phyloP scores from a whole-genome alignment of 2,888 invertebrate genomes.

The Eupeodes luniger region DNA sequence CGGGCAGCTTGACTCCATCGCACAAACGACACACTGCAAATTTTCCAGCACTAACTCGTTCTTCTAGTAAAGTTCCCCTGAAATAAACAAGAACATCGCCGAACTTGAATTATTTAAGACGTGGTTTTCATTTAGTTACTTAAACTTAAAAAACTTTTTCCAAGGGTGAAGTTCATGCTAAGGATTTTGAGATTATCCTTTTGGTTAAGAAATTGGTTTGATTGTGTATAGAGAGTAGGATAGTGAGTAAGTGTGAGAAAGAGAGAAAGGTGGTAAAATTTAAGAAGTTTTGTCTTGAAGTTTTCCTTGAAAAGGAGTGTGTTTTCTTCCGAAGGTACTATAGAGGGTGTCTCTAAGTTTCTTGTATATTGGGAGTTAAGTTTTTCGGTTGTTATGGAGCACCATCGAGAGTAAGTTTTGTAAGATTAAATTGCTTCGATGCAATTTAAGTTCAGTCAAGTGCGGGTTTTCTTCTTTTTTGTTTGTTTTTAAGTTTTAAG shows the following conservation, averaged over 20 bases:
- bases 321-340: background rate
- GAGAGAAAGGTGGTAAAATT: slow-evolving; percentile 54
- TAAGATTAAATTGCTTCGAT: slow-evolving; percentile 71
- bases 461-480: slow-evolving; percentile 9
- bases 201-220: slow-evolving; percentile 56
- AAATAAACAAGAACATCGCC: slow-evolving; percentile 61
- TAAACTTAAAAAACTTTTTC: slow-evolving; percentile 54
- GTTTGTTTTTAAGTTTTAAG: background rate
- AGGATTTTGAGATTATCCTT: slow-evolving; percentile 62
- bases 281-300: slow-evolving; percentile 63
- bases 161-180: slow-evolving; percentile 73
- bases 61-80: slow-evolving; percentile 4
- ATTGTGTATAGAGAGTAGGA: background rate
- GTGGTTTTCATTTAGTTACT: slow-evolving; percentile 76
- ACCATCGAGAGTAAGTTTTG: slow-evolving; percentile 26
- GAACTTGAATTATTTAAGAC: slow-evolving; percentile 76
- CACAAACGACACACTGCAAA: background rate
- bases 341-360: slow-evolving; percentile 14
- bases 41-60: background rate
- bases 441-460: slow-evolving; percentile 68
- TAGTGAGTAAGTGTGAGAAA: background rate
- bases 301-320: slow-evolving; percentile 51
- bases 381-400: slow-evolving; percentile 32
- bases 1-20: background rate
- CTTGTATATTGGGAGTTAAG: slow-evolving; percentile 45